Evolutionary conservation across 1,140 invertebrate genomes (phyloP).

Genomic region (Tetragnatha versicolor): DNA sequence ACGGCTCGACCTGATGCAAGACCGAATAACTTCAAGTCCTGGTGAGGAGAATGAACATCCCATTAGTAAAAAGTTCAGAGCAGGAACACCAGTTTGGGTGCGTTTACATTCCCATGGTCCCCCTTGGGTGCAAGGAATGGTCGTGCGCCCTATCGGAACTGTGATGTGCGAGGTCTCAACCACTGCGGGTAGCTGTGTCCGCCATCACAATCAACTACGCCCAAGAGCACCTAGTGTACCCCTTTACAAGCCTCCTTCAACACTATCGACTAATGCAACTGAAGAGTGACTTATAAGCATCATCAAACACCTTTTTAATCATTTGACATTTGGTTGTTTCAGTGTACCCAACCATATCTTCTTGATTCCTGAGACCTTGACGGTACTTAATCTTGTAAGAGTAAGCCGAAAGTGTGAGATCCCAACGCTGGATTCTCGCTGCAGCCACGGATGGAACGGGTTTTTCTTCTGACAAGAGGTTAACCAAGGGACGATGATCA

Average conservation of each 20-base stretch:
- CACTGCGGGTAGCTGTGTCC: too few species aligned
- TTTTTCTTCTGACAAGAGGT: constrained; percentile 63
- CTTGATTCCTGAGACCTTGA: constrained; percentile 55
- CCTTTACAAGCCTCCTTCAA: too few species aligned
- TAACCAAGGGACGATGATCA: too few species aligned
- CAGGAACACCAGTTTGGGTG: not conserved
- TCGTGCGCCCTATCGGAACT: not conserved
- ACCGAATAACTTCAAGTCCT: not conserved
- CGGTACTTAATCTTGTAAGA: constrained; percentile 62
- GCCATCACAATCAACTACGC: too few species aligned
- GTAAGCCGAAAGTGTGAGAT: constrained; percentile 61
- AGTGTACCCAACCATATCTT: too few species aligned
- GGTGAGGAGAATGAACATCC: not conserved
- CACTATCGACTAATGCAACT: too few species aligned
- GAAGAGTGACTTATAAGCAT: too few species aligned
- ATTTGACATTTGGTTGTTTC: too few species aligned
- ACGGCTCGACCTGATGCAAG: not conserved
- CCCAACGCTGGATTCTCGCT: constrained; percentile 62
- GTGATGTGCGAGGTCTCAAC: too few species aligned
- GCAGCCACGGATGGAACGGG: constrained; percentile 60
- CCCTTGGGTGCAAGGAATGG: not conserved
- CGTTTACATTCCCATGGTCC: not conserved
- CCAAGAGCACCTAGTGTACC: too few species aligned
- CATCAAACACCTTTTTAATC: too few species aligned
- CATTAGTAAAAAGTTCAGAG: not conserved